Base-by-base conservation (phyloP, 2,888 invertebrate species). In the Tolmerus cingulatus region DNA sequence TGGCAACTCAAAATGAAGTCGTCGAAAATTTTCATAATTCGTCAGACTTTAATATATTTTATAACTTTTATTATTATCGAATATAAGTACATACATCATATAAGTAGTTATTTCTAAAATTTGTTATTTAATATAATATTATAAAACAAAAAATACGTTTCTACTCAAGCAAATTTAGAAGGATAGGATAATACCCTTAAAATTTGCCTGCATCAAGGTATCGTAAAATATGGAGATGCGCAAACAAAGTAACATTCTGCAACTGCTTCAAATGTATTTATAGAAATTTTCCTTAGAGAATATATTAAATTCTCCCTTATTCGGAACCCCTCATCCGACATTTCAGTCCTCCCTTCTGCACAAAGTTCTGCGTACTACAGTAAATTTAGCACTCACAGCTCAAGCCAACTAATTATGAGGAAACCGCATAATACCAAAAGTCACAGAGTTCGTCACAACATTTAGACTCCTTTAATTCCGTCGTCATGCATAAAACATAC, bases 401-500 rank as follows among this genome's bases (percentile, higher is more conserved):
- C 23, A 79, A 79, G 46, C n/a, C 82, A 82, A 82, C 85, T 46
- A 85, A 85, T 85, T 85, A 74, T 19, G 43, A 55, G 23, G 43
- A 85, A 85, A 85, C 82, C 82, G 51, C 82, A 82, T 37, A 82
- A 82, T 66, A 82, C 82, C 37, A 57, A 57, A 82, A 82, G 55
- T 82, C 82, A 82, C 27, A 82, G 82, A 82, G 57, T 82, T 66
- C 16, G 82, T 82, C 82, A 82, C 51, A 82, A 82, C 57, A 82
- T 66, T 82, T 82, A 82, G 57, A 57, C 66, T 82, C 55, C 57
- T 57, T 82, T 82, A 82, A 82, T 82, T 82, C 57, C 37, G 57
- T 9, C 34, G 37, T 82, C 82, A 82, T 82, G 82, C 82, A 82
- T 82, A 82, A 82, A 82, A 82, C 82, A 82, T 82, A 82, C 46